Evolutionary conservation across 1,140 invertebrate species (phyloP).

Genomic region (Chelonus insularis): DNA sequence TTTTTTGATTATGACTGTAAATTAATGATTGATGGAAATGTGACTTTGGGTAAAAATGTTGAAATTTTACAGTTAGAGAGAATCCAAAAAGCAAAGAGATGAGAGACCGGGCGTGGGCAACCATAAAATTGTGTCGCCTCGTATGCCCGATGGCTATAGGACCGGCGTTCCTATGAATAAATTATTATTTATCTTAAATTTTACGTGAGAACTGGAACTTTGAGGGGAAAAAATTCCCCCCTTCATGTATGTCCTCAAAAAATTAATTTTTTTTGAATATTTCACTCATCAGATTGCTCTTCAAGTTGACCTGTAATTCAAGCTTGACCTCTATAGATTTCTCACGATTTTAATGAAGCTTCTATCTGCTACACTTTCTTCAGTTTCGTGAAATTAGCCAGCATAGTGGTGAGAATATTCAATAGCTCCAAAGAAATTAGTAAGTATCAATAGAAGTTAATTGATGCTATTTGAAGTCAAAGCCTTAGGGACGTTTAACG

Average conservation of each 20-base stretch:
- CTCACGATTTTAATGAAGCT: too few relatives aligned
- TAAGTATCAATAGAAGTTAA: background rate
- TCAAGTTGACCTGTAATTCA: too few relatives aligned
- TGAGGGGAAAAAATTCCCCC: background rate
- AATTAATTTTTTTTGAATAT: too few relatives aligned
- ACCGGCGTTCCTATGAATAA: slow-evolving; percentile 30
- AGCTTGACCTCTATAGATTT: too few relatives aligned
- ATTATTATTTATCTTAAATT: slow-evolving; percentile 32
- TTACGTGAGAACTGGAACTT: slow-evolving; percentile 21
- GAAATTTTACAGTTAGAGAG: slow-evolving; percentile 35
- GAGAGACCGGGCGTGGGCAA: slow-evolving; percentile 13
- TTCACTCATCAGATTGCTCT: too few relatives aligned
- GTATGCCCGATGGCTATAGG: slow-evolving; percentile 19
- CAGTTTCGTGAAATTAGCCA: too few relatives aligned
- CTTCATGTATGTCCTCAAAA: too few relatives aligned
- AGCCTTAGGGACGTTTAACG: slow-evolving; percentile 51
- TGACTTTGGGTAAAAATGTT: slow-evolving; percentile 14
- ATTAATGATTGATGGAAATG: too few relatives aligned
- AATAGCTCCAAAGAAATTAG: background rate
- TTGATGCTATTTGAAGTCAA: slow-evolving; percentile 17
- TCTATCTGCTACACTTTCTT: too few relatives aligned
- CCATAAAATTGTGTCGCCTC: slow-evolving; percentile 26
- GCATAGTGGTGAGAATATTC: too few relatives aligned
- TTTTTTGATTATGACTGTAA: too few relatives aligned
- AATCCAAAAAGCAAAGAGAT: slow-evolving; percentile 3